These are phyloP conservation scores for Notocelia uddmanniana DNA, from an alignment of 2,888 invertebrate species.

Conservation along the genomic window DNA sequence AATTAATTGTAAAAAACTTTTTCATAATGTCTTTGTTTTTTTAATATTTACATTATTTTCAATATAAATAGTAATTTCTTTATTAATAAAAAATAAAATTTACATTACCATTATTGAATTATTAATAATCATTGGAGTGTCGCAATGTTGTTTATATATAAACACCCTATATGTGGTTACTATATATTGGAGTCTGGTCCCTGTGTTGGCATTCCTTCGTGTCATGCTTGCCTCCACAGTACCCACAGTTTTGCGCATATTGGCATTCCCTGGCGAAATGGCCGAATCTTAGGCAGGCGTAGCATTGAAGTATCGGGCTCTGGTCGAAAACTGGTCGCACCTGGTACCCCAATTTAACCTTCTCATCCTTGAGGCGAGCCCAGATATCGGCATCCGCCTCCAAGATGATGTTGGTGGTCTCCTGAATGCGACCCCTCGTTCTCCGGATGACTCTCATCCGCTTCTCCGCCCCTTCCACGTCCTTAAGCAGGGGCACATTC, in stretches of 20 bases:
- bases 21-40: no score
- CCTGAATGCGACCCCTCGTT: background rate
- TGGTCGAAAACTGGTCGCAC: background rate
- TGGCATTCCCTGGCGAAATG: background rate
- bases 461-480: background rate
- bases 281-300: background rate
- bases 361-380: background rate
- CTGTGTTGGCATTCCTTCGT: background rate
- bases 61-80: no score
- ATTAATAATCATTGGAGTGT: no score
- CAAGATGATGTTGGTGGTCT: background rate
- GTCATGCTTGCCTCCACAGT: background rate
- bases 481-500: background rate
- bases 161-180: no score
- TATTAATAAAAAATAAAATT: no score
- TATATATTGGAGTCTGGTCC: background rate
- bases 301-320: background rate
- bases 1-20: no score
- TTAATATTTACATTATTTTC: no score
- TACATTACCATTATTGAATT: no score
- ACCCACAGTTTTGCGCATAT: background rate
- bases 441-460: background rate
- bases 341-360: background rate
- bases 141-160: no score
- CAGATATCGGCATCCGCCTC: background rate